Conservation (phyloP, 2,888 invertebrate species). For the Lepeophtheirus nordmannii region DNA sequence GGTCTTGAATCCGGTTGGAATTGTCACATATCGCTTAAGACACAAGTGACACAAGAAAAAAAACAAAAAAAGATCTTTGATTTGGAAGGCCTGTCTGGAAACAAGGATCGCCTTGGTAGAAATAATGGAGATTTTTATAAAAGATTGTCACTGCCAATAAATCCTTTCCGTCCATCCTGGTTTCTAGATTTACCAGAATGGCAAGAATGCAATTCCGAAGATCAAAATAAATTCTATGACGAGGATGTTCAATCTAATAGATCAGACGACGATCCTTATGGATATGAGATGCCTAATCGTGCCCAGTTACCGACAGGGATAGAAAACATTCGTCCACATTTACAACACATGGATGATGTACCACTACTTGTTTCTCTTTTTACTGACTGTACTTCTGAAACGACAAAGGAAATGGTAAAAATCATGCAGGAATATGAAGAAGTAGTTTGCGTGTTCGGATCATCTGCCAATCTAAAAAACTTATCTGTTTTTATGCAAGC, state of each 20-base stretch:
- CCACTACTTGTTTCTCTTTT: slow-evolving; percentile 90
- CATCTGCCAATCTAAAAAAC: slow-evolving; percentile 75
- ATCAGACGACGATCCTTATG: slow-evolving; percentile 12
- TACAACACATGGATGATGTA: slow-evolving; percentile 90
- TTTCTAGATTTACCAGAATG: slow-evolving; percentile 15
- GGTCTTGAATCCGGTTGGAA: slow-evolving; percentile 98
- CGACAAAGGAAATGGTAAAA: slow-evolving; percentile 31
- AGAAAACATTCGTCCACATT: slow-evolving; percentile 85
- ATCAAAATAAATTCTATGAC: background rate
- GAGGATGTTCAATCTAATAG: background rate
- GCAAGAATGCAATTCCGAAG: background rate
- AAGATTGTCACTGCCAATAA: slow-evolving; percentile 4
- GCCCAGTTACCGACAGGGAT: slow-evolving; percentile 91
- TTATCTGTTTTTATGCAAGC: slow-evolving; percentile 84
- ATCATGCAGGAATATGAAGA: slow-evolving; percentile 96
- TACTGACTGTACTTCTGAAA: slow-evolving; percentile 82
- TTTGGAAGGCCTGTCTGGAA: background rate
- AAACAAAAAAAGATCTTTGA: background rate
- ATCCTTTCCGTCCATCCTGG: slow-evolving; percentile 12
- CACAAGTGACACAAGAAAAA: background rate
- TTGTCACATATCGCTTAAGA: slow-evolving; percentile 81
- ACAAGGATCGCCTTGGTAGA: background rate
- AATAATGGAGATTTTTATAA: background rate
- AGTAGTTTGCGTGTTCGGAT: slow-evolving; percentile 84
- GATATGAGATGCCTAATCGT: slow-evolving; percentile 80